A percentile compares a stretch with the other conserved stretches of the same genome.
Conservation (phyloP, 2,113 vertebrate species). For the Astatotilapia flaviijosephi region DNA sequence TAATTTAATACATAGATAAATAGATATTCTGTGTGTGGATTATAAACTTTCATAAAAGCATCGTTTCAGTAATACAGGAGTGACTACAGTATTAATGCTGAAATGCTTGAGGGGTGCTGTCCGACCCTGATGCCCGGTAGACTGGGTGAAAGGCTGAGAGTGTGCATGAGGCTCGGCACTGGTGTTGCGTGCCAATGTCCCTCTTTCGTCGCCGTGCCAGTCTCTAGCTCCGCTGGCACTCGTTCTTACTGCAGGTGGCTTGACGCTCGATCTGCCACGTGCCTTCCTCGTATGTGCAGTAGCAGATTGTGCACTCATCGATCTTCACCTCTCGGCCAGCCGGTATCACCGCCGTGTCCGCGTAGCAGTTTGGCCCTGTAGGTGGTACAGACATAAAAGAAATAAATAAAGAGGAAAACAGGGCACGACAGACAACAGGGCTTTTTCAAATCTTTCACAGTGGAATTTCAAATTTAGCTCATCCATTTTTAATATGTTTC, state of each 20-base stretch:
- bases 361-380: slow-evolving; percentile 95
- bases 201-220: not conserved
- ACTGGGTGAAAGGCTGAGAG: slow-evolving; percentile 50
- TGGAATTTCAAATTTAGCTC: not conserved
- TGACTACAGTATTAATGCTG: slow-evolving; percentile 46
- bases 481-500: not conserved
- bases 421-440: not conserved
- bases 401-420: not conserved
- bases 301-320: slow-evolving; percentile 94
- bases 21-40: slow-evolving; percentile 74
- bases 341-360: slow-evolving; percentile 90
- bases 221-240: slow-evolving; percentile 88
- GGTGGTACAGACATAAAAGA: slow-evolving; percentile 22
- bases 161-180: slow-evolving; percentile 17
- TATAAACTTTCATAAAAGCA: slow-evolving; percentile 76
- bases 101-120: slow-evolving; percentile 29
- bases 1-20: slow-evolving; percentile 75
- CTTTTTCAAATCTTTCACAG: not conserved
- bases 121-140: slow-evolving; percentile 46
- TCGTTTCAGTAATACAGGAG: slow-evolving; percentile 40
- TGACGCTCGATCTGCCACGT: slow-evolving; percentile 95
- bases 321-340: slow-evolving; percentile 95
- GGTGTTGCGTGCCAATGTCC: slow-evolving; percentile 4
- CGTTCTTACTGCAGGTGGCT: slow-evolving; percentile 94
- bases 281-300: slow-evolving; percentile 96